Evolutionary conservation across 2,888 invertebrate species (phyloP), one percentile per base, ranked within the genome.

Genomic region (Conomelus anceps): DNA sequence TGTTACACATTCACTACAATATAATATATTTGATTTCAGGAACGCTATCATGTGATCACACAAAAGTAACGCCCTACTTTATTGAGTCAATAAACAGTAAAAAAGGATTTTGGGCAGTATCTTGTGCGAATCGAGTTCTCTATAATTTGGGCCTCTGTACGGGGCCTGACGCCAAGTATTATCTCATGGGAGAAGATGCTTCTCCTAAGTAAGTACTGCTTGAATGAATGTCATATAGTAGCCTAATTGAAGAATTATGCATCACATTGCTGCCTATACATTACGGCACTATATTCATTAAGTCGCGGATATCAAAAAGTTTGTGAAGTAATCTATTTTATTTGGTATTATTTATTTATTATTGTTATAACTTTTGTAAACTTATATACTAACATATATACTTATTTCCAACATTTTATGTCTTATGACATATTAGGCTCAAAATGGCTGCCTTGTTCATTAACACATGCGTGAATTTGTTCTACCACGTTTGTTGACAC

Each of bases 51-150:
- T 98, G 98, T 93, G 98, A 98, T 93, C 98, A 98, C 93, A 98
- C 97, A 7, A 97, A 97, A 94, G 98, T 98, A 90, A 97, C 98
- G 1, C 98, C 98, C 13, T 97, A 97, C 93, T 98, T 97, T 93
- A 97, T 98, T 91, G 98, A 98, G 93, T 98, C 97, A 0, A 97
- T 98, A 92, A 96, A 96, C 92, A 96, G 96, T 22, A 95, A 95
- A 89, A 94, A 94, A 22, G 98, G 98, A 23, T 98, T 98, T 93
- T 98, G 97, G 96, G 97, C 97, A 0, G 97, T 97, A 3, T 97
- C 97, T 0, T 98, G 98, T 92, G 95, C 96, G 24, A 97, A 96
- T 92, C 94, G 97, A 22, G 95, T 98, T 91, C 96, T 97, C n/a
- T 98, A 97, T 92, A 95, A 97, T 92, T 95, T 97, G 91, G 97